Conservation (phyloP, 2,888 invertebrate species). For the Yponomeuta plumbellus region DNA sequence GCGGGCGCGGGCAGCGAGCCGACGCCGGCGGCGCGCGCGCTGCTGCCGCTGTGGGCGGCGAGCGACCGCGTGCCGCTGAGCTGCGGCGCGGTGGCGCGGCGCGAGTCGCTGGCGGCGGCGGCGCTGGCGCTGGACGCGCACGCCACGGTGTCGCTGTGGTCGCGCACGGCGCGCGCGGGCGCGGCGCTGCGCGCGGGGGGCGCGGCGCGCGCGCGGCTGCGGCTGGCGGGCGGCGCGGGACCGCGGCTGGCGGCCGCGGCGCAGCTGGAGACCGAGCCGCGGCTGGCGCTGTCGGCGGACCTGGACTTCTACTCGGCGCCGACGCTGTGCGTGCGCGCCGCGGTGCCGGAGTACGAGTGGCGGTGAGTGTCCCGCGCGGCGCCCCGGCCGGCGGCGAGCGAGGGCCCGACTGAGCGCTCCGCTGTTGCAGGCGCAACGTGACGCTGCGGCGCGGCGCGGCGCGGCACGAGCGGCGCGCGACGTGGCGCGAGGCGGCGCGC, state of each 20-base stretch:
- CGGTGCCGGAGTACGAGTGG: background rate
- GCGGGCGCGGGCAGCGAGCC: conserved; percentile 50
- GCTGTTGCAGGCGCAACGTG: background rate
- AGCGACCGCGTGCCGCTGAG: conserved; percentile 21
- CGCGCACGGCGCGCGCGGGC: conserved; percentile 33
- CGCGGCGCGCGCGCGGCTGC: conserved; percentile 21
- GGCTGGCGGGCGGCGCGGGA: conserved; percentile 28
- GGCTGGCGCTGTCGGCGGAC: conserved; percentile 1
- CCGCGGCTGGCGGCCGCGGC: conserved; percentile 20
- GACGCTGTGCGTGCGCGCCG: conserved; percentile 12
- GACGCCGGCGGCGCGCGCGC: conserved; percentile 45
- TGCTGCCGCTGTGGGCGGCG: conserved; percentile 22
- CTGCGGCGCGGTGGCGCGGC: conserved; percentile 17
- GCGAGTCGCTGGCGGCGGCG: conserved; percentile 8
- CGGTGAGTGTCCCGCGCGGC: background rate
- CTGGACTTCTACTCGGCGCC: conserved; percentile 7
- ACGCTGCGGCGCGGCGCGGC: background rate
- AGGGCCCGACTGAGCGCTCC: too few relatives aligned
- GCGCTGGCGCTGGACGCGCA: conserved; percentile 30
- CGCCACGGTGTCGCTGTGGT: conserved; percentile 26
- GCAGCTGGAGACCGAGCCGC: conserved; percentile 22
- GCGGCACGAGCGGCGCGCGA: background rate
- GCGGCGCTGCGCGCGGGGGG: conserved; percentile 28
- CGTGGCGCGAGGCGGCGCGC: background rate
- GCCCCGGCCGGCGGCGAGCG: too few relatives aligned